These are phyloP conservation scores for Drosophila ustulata DNA, from an alignment of 2,888 invertebrate genomes.

Conservation along the genomic window DNA sequence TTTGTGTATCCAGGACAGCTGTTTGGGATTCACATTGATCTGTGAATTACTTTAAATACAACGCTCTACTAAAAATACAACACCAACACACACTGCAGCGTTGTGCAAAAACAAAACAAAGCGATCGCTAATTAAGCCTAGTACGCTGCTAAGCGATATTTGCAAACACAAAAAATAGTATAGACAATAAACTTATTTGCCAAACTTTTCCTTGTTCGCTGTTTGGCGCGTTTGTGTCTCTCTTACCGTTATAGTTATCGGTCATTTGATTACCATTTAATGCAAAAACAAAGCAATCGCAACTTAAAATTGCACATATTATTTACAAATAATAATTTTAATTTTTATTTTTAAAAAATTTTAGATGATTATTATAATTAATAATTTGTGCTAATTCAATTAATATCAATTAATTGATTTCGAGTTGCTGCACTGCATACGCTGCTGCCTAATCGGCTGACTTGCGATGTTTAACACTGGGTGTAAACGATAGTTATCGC, in stretches of 20 bases:
- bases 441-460: no score
- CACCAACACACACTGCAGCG: slow-evolving; percentile 8
- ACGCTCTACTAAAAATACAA: slow-evolving; percentile 5
- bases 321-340: no score
- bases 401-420: no score
- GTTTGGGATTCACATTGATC: slow-evolving; percentile 29
- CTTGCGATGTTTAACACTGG: neutral
- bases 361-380: no score
- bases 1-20: slow-evolving; percentile 1
- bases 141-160: slow-evolving; percentile 36
- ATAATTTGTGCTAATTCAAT: no score
- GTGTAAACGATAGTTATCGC: slow-evolving; percentile 10
- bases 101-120: slow-evolving; percentile 35
- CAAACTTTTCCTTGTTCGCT: neutral
- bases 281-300: no score
- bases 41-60: slow-evolving; percentile 16
- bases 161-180: slow-evolving; percentile 26
- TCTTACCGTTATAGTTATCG: no score
- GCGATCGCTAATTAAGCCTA: slow-evolving; percentile 21
- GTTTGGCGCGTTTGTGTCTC: no score
- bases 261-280: no score
- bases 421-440: no score
- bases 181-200: slow-evolving; percentile 22
- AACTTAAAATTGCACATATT: no score
- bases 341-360: no score